phyloP scores from a whole-genome alignment of 1,140 invertebrate species.

The Melanaphis sacchari region DNA sequence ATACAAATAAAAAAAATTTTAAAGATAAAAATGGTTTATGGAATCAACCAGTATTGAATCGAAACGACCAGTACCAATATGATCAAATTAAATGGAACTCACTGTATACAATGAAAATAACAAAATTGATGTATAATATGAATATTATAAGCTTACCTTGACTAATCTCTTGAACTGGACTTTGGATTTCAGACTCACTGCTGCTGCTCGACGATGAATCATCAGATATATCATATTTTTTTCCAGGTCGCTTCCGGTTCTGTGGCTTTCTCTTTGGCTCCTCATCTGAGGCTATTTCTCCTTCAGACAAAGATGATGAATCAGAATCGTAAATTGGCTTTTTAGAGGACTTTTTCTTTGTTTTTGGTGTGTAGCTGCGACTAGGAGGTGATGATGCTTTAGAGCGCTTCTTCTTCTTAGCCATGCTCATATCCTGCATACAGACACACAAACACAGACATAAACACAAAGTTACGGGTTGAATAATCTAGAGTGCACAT shows the following conservation, averaged over 20 bases:
- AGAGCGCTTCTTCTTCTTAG: slow-evolving; percentile 20
- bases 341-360: slow-evolving; percentile 5
- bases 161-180: background rate
- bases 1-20: no score
- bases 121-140: background rate
- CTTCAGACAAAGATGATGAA: slow-evolving; percentile 34
- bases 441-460: background rate
- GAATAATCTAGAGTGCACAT: no score
- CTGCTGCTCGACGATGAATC: slow-evolving; percentile 31
- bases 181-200: background rate
- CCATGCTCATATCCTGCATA: background rate
- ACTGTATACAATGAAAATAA: background rate
- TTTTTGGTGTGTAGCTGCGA: background rate
- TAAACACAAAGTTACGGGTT: background rate
- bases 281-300: slow-evolving; percentile 33
- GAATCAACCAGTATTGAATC: no score
- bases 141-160: background rate
- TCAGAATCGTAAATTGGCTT: slow-evolving; percentile 39
- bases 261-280: background rate
- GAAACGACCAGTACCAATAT: no score
- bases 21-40: no score
- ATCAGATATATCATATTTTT: background rate
- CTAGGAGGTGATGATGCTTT: background rate
- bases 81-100: background rate
- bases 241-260: background rate